Evolutionary conservation across 1,140 invertebrate genomes (phyloP), one percentile per base, ranked within the genome.

Genomic region (Dendrolimus punctatus): DNA sequence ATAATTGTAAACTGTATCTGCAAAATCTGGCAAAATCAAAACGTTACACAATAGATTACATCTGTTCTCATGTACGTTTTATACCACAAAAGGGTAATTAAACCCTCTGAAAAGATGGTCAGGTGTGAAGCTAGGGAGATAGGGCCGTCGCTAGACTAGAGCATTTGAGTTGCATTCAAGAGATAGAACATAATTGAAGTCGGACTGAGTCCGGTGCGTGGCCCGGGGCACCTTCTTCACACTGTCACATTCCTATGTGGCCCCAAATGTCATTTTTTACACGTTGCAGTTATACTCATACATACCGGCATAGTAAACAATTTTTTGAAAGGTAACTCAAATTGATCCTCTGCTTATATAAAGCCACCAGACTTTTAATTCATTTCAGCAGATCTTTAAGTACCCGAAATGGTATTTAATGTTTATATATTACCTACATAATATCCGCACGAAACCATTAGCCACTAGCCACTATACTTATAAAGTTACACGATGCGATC

Each of bases 171-270:
- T 65, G 60, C 66, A 68, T 68, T 60, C 66, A 63, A 50, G 40
- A 58, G 62, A 62, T 65, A 68, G 65, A 62, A 68, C 60, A 61
- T 62, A 62, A 68, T 65, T 68, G 55, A 58, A 65, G 66, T 68
- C 42, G 55, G 62, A 65, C 62, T 60, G 50, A 41, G 60, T 62
- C 59, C 58, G 51, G 61, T 52, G 7, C 40, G 37, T 10, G 23
- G 51, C 52, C 49, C 6, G 40, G 2, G 9, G 52, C 44, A 8
- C 37, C 37, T 38, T 38, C 37, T 38, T 38, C 40, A 42, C 38
- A 6, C 48, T 8, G 46, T 39, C 38, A 49, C 37, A 53, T 51
- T 36, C 43, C 7, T 42, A 8, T 42, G 23, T 23, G 48, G 38
- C 39, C 10, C 46, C 54, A 46, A 51, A 56, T 51, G 54, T 51